phyloP scores from a whole-genome alignment of 2,113 vertebrate genomes.

The Erythrolamprus reginae region DNA sequence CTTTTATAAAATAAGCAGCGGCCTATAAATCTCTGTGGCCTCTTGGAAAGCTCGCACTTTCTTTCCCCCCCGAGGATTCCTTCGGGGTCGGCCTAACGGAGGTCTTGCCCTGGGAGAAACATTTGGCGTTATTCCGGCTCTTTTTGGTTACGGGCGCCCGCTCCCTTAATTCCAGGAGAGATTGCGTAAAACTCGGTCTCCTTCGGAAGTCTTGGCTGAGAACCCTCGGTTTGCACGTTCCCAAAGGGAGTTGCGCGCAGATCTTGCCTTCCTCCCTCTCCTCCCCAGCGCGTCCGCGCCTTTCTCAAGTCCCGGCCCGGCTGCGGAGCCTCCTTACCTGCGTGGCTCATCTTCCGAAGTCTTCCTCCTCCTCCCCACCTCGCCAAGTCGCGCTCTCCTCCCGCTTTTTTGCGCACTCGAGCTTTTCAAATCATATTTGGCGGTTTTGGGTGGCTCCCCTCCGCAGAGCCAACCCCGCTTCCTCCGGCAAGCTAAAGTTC shows the following conservation, averaged over 20 bases:
- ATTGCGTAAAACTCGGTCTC: not conserved
- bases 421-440: conserved; percentile 42
- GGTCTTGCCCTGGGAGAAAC: not conserved
- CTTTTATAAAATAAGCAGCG: not conserved
- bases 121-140: not conserved
- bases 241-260: not conserved
- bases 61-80: not conserved
- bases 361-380: not conserved
- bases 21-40: not conserved
- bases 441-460: conserved; percentile 3
- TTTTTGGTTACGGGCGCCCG: not conserved
- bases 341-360: conserved; percentile 57
- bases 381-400: not conserved
- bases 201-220: not conserved
- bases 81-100: not conserved
- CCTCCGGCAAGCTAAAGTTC: conserved; percentile 28
- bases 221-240: too few species aligned
- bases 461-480: too few species aligned
- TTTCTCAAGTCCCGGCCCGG: not conserved
- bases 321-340: conserved; percentile 41
- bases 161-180: not conserved
- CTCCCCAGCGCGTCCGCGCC: not conserved
- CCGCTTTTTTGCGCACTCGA: not conserved
- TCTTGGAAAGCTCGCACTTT: not conserved
- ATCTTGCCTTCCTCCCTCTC: too few species aligned